Base-by-base conservation (phyloP, 1,140 invertebrate genomes). In the fruit fly (Drosophila melanogaster) region DNA sequence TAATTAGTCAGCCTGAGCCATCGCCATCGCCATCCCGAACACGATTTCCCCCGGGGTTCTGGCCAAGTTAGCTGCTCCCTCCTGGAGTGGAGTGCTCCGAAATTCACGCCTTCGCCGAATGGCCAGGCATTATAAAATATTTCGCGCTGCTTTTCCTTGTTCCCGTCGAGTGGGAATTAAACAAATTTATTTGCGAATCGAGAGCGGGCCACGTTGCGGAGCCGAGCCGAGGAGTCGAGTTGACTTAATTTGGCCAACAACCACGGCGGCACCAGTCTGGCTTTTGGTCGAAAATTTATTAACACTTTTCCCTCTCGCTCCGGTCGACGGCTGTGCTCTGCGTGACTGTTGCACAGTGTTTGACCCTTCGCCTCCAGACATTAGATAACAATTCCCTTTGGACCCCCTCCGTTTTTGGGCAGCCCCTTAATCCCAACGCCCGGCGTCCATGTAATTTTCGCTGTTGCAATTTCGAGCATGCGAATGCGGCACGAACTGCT, bases 141-240 rank as follows among this genome's bases (percentile, higher is more conserved):
- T 86, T 86, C 78, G 60, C 77, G 65, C 44, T 38, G 58, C 56
- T 26, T 47, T 41, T 66, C 51, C 67, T 30, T 65, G 55, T 59
- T 55, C 59, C 61, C 59, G 77, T 77, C 79, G 61, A 81, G 55
- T 65, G 75, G 83, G 83, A 83, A 83, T 87, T 86, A 76, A 87
- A 87, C 83, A 86, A 86, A 86, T 86, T 86, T 86, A 86, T 86
- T 86, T 86, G 75, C 79, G 53, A 79, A 81, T 86, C 83, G 66
- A 79, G 70, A 79, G 65, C 59, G 49, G 47, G 41, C 40, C 26
- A n/a, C 30, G 44, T 26, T 50, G 69, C 17, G 60, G 67, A 51
- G 57, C 67, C 17, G 17, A 51, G 14, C 15, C n/a, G 51, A 19
- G 10, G 47, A 66, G 59, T 24, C 54, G 44, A 65, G 76, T 67